These are phyloP conservation scores for Batillaria attramentaria DNA, from an alignment of 1,140 invertebrate genomes.

Conservation along the genomic window DNA sequence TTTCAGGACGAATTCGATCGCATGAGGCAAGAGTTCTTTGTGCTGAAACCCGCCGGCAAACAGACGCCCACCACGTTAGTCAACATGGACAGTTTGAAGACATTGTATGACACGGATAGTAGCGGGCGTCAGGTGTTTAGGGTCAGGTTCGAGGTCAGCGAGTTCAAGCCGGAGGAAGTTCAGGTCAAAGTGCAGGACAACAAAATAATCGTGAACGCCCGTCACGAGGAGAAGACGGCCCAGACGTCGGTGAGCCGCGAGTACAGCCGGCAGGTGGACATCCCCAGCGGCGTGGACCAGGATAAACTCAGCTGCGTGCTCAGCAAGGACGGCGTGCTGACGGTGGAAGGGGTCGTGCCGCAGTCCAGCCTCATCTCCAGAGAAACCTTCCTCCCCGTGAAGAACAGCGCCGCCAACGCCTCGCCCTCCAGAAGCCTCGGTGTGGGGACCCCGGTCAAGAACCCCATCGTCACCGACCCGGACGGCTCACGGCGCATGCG, in stretches of 20 bases:
- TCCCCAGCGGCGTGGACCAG: conserved; percentile 66
- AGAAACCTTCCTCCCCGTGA: conserved; percentile 54
- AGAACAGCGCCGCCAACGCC: neutral
- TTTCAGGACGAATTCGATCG: conserved; percentile 70
- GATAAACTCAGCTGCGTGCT: conserved; percentile 64
- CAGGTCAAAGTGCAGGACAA: conserved; percentile 67
- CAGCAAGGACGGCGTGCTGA: conserved; percentile 68
- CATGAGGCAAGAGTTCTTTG: conserved; percentile 69
- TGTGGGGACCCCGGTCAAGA: conserved; percentile 62
- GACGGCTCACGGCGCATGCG: conserved; percentile 66
- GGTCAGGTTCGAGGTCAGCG: conserved; percentile 67
- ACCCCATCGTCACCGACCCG: conserved; percentile 65
- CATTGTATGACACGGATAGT: conserved; percentile 59
- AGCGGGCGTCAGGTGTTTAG: conserved; percentile 62
- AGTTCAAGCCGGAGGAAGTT: conserved; percentile 69
- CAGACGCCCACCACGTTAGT: conserved; percentile 36
- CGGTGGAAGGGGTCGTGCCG: conserved; percentile 61
- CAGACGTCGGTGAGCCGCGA: conserved; percentile 64
- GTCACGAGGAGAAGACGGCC: conserved; percentile 61
- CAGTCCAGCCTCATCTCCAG: conserved; percentile 31
- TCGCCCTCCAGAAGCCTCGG: conserved; percentile 46
- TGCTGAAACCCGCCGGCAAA: conserved; percentile 64
- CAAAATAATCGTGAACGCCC: conserved; percentile 64
- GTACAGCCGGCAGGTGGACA: conserved; percentile 69
- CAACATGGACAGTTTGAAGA: conserved; percentile 53